Evolutionary conservation across 2,113 vertebrate genomes (phyloP).

Genomic region (Naja naja): DNA sequence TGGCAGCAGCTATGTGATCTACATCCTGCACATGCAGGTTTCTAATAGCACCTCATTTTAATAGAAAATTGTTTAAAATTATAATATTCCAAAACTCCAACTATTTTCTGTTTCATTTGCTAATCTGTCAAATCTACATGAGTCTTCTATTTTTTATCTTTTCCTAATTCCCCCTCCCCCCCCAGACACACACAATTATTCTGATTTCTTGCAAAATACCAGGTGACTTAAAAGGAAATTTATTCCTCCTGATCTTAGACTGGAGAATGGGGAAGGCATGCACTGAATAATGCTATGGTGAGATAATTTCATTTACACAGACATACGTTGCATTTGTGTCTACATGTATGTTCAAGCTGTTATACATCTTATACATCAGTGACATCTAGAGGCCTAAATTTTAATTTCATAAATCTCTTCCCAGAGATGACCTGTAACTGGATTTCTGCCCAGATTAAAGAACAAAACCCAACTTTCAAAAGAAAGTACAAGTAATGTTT

Average conservation of each 20-base stretch:
- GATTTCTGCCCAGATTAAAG: neutral
- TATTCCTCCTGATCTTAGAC: neutral
- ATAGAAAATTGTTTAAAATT: neutral
- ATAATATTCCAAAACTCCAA: neutral
- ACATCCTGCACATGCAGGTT: neutral
- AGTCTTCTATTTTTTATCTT: neutral
- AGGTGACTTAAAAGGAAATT: conserved; percentile 9
- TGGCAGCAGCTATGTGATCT: too few relatives aligned
- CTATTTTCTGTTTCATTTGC: neutral
- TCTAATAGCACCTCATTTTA: neutral
- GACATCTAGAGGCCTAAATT: conserved; percentile 65
- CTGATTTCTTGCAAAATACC: conserved; percentile 16
- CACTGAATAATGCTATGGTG: conserved; percentile 7
- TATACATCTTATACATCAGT: conserved; percentile 36
- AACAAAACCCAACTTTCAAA: neutral
- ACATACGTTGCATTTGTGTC: neutral
- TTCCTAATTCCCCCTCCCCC: neutral
- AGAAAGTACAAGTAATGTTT: rapidly evolving
- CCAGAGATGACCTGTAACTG: neutral
- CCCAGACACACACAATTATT: neutral
- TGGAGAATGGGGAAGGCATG: neutral
- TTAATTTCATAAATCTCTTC: conserved; percentile 10
- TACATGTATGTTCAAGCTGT: conserved; percentile 12
- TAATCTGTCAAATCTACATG: conserved; percentile 2
- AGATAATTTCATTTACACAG: neutral